These are phyloP conservation scores for Thecocarcelia acutangulata DNA, from an alignment of 2,888 invertebrate species.

Conservation along the genomic window DNA sequence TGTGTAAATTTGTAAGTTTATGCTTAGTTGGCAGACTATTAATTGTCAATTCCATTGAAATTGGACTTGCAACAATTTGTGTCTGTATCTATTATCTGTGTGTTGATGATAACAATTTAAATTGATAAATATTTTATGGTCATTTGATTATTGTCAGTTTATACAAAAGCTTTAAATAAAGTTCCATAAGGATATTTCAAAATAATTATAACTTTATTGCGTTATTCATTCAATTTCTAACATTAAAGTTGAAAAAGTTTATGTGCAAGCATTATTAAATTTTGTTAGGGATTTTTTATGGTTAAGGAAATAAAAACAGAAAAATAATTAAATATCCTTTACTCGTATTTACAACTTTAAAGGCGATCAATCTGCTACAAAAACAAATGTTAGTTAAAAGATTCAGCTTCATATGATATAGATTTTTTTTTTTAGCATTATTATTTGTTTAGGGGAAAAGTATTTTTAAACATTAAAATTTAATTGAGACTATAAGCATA, in stretches of 20 bases:
- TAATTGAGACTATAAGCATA: too few species aligned
- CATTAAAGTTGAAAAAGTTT: neutral
- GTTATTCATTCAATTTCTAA: conserved; percentile 13
- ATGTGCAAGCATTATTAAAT: neutral
- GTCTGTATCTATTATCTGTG: conserved; percentile 27
- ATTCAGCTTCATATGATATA: too few species aligned
- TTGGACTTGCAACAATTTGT: conserved; percentile 49
- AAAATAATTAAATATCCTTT: too few species aligned
- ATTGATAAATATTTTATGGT: conserved; percentile 55
- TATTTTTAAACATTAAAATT: too few species aligned
- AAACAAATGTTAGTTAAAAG: too few species aligned
- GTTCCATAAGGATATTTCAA: conserved; percentile 9
- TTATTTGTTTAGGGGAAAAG: too few species aligned
- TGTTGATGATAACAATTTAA: conserved; percentile 39
- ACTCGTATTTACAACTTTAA: too few species aligned
- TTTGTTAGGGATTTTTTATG: too few species aligned
- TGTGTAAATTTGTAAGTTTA: conserved; percentile 53
- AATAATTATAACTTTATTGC: neutral
- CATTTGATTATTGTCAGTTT: conserved; percentile 30
- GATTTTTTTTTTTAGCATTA: too few species aligned
- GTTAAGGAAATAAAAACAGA: too few species aligned
- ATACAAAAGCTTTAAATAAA: conserved; percentile 13
- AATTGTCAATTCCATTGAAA: conserved; percentile 68
- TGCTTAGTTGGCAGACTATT: conserved; percentile 65
- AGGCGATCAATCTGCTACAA: too few species aligned